Conservation (phyloP, 2,888 invertebrate genomes). For the Timandra comae region DNA sequence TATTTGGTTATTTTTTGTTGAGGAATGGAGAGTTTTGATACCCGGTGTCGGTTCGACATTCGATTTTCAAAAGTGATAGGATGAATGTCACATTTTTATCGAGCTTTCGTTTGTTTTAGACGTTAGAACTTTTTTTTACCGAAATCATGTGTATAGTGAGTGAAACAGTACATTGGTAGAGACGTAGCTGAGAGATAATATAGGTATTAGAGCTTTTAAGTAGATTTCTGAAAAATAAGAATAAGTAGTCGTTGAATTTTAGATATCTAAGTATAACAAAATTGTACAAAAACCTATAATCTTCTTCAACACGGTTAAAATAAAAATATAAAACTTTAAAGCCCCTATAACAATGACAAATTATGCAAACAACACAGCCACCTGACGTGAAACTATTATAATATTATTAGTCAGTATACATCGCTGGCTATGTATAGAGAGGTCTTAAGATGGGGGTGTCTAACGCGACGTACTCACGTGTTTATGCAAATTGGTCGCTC, state of each 20-base stretch:
- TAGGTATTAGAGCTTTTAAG: too few species aligned
- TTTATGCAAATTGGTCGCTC: slow-evolving; percentile 38
- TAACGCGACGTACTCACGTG: slow-evolving; percentile 32
- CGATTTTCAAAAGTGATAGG: slow-evolving; percentile 42
- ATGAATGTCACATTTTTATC: slow-evolving; percentile 25
- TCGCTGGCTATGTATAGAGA: neutral
- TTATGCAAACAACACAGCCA: slow-evolving; percentile 32
- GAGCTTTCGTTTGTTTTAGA: slow-evolving; percentile 13
- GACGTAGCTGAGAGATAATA: too few species aligned
- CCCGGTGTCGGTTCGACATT: slow-evolving; percentile 29
- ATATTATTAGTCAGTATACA: slow-evolving; percentile 28
- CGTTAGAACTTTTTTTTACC: slow-evolving; percentile 14
- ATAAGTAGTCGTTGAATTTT: too few species aligned
- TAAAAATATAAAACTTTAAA: too few species aligned
- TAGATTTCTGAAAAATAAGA: too few species aligned
- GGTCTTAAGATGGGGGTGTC: slow-evolving; percentile 26
- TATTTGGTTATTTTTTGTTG: slow-evolving; percentile 45
- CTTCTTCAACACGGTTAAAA: too few species aligned
- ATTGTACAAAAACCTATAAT: too few species aligned
- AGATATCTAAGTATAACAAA: too few species aligned
- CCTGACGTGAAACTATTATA: slow-evolving; percentile 40
- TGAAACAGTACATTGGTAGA: too few species aligned
- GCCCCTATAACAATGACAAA: slow-evolving; percentile 20
- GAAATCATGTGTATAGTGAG: too few species aligned
- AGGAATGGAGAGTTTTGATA: slow-evolving; percentile 32